Conservation (phyloP, 2,888 invertebrate genomes). For the Tenthredo notha region DNA sequence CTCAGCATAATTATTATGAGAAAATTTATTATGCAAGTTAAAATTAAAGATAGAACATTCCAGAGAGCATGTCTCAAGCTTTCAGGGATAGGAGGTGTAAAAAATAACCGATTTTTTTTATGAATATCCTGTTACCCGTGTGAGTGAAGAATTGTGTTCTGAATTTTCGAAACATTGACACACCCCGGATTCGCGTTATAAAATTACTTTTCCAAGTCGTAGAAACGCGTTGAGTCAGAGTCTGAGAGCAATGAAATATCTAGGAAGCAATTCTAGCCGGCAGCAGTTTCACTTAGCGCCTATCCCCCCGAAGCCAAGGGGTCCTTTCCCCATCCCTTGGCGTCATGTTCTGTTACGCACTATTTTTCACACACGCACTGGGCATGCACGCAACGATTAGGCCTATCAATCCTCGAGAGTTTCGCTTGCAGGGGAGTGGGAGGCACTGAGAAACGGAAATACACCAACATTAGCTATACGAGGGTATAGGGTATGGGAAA, state of each 20-base stretch:
- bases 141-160: neutral
- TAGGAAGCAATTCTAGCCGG: constrained; percentile 45
- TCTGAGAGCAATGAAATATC: constrained; percentile 53
- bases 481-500: constrained; percentile 35
- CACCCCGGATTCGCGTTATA: neutral
- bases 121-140: neutral
- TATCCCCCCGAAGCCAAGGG: constrained; percentile 31
- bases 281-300: constrained; percentile 54
- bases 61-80: neutral
- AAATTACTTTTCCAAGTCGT: constrained; percentile 3
- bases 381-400: constrained; percentile 55
- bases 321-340: constrained; percentile 24
- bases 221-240: constrained; percentile 52
- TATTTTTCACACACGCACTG: constrained; percentile 55
- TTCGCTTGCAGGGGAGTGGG: constrained; percentile 21
- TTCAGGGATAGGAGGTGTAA: neutral
- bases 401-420: constrained; percentile 55
- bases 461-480: neutral
- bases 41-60: neutral
- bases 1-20: neutral
- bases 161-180: constrained; percentile 25
- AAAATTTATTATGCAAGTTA: neutral
- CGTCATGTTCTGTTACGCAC: constrained; percentile 53
- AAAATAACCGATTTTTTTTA: neutral
- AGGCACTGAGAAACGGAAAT: constrained; percentile 48